A percentile compares a stretch with the other conserved stretches of the same genome.
Conservation (phyloP, 2,113 vertebrate species). For the Peromyscus leucopus region DNA sequence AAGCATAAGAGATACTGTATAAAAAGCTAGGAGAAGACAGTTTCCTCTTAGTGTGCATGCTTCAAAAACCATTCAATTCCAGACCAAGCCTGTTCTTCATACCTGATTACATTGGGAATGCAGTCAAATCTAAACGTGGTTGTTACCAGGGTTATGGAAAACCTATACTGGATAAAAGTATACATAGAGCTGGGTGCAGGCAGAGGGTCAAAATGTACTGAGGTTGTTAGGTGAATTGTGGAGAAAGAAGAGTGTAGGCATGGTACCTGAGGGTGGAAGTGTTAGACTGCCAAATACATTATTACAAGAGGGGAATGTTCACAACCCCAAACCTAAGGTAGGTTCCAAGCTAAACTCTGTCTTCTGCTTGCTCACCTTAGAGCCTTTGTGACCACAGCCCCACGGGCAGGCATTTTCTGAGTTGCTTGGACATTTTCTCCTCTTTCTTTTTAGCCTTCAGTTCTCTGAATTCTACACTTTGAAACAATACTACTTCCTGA, state of each 20-base stretch:
- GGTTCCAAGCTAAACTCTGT: background rate
- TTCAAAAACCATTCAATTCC: background rate
- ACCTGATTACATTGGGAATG: background rate
- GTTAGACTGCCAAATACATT: background rate
- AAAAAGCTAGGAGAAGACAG: background rate
- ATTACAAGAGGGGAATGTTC: background rate
- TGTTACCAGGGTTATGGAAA: background rate
- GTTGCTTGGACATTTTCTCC: background rate
- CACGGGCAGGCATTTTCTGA: background rate
- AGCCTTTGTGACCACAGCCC: fast-evolving
- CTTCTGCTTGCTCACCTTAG: background rate
- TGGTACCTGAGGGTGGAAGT: fast-evolving
- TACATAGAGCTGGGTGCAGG: background rate
- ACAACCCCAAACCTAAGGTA: background rate
- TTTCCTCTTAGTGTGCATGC: background rate
- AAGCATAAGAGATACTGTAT: background rate
- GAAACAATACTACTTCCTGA: background rate
- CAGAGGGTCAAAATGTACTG: no score
- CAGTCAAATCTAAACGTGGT: no score
- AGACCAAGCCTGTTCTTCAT: background rate
- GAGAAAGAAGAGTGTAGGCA: background rate
- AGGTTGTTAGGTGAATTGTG: background rate
- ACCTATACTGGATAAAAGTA: background rate
- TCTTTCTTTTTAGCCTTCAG: background rate
- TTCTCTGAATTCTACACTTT: background rate